These are phyloP conservation scores for Chloroclystis v-ata DNA, from an alignment of 2,888 invertebrate genomes.

Conservation along the genomic window DNA sequence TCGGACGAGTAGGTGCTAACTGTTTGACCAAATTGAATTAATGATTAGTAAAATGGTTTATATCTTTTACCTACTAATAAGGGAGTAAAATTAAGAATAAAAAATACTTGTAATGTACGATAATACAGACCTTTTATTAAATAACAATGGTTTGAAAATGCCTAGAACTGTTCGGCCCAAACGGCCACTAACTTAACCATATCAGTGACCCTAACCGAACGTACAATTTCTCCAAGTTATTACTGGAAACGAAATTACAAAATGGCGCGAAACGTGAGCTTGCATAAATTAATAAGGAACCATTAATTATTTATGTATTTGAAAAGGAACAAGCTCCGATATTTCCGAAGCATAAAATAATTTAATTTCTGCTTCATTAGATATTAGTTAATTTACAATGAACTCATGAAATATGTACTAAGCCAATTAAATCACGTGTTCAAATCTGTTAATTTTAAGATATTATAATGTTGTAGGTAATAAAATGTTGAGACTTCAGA, in stretches of 20 bases:
- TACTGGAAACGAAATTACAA: background rate
- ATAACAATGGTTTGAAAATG: too few relatives aligned
- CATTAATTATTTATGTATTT: conserved; percentile 18
- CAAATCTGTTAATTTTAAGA: too few relatives aligned
- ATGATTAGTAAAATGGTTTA: too few relatives aligned
- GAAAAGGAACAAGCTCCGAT: background rate
- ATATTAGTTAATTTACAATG: background rate
- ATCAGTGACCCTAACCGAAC: too few relatives aligned
- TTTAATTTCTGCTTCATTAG: background rate
- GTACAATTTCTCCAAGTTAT: background rate
- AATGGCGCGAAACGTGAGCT: conserved; percentile 14
- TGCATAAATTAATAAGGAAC: conserved; percentile 17
- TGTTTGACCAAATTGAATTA: conserved; percentile 7
- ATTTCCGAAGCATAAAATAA: background rate
- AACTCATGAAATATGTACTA: background rate
- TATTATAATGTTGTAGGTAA: too few relatives aligned
- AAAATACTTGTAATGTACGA: too few relatives aligned
- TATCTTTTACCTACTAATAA: too few relatives aligned
- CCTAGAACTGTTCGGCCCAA: too few relatives aligned
- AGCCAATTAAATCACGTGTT: background rate
- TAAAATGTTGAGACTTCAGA: too few relatives aligned
- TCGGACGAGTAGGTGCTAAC: background rate
- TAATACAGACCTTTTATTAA: too few relatives aligned
- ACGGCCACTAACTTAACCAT: too few relatives aligned
- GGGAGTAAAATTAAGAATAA: too few relatives aligned